These are phyloP conservation scores for Pyrgus malvae DNA, from an alignment of 2,888 invertebrate species.

Conservation along the genomic window DNA sequence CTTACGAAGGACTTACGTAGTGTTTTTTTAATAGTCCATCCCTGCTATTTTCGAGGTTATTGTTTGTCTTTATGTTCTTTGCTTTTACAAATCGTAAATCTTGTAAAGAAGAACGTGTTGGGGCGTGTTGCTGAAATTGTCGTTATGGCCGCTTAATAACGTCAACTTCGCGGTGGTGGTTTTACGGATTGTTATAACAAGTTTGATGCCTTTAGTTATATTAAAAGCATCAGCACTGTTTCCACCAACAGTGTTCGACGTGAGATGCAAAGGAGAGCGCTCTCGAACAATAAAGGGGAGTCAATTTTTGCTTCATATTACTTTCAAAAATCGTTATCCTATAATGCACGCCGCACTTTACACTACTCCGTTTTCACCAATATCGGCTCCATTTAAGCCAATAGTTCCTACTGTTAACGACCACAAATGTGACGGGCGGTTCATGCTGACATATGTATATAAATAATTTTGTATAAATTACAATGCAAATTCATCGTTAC, in stretches of 20 bases:
- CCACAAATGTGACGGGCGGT: background rate
- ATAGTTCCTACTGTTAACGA: background rate
- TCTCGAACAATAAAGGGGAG: conserved; percentile 77
- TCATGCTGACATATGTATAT: too few species aligned
- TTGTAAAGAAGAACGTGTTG: conserved; percentile 37
- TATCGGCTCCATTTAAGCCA: conserved; percentile 5
- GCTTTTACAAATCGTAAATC: conserved; percentile 15
- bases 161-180: conserved; percentile 65
- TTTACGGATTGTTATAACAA: conserved; percentile 53
- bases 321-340: conserved; percentile 30
- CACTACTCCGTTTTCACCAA: conserved; percentile 36
- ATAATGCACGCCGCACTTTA: conserved; percentile 54
- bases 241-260: conserved; percentile 59
- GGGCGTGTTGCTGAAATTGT: conserved; percentile 62
- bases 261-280: conserved; percentile 80
- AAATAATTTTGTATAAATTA: too few species aligned
- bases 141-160: conserved; percentile 63
- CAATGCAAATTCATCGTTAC: too few species aligned
- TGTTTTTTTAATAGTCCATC: conserved; percentile 12
- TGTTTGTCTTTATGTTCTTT: conserved; percentile 22
- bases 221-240: conserved; percentile 52
- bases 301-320: conserved; percentile 48
- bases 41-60: conserved; percentile 22
- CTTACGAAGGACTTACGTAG: conserved; percentile 11
- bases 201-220: conserved; percentile 48